Evolutionary conservation across 2,797 vertebrate genomes (phyloP), one percentile per base, ranked within the genome.

Genomic region (Apodemus agrarius): DNA sequence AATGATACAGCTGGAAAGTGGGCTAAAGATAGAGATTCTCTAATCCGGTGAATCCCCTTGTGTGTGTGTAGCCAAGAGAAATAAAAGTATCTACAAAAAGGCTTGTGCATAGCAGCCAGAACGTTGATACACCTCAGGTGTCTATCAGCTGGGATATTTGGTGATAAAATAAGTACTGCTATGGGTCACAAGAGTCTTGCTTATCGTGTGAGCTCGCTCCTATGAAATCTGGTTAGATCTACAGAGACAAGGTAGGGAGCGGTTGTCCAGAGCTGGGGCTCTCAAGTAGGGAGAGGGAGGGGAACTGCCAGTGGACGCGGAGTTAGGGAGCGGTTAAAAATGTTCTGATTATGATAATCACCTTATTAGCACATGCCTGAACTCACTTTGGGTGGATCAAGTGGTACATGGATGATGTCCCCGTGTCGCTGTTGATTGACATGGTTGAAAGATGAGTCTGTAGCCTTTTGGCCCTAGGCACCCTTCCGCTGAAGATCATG

Each of bases 1-100:
- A 90, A 92, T 88, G 34, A 37, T 61, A 0, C 22, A 75, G 14
- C 65, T 96, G 84, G 86, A 89, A 95, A 94, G n/a, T 14, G n/a
- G 24, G 29, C 61, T 95, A 79, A 92, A 84, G 9, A 72, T 52
- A 74, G 40, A 87, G 40, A 83, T 89, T 24, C 31, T 72, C 7
- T 80, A 57, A 74, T 46, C 43, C 49, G 61, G 61, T 80, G 74
- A 24, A 81, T 94, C 52, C 16, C 74, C 21, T 94, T 34, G 29
- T 78, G 6, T 76, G 40, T 79, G 13, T 19, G 11, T 74, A 85
- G 74, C 46, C 63, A 52, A 86, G 46, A 69, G 31, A 86, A 86
- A 49, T 85, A 49, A 34, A 22, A 69, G 31, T 22, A 52, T 80
- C 54, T 93, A 67, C 16, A 34, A 37, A 80, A 75, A 96, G 67